These are phyloP conservation scores for Spodoptera exigua DNA, from an alignment of 2,888 invertebrate species.

Conservation along the genomic window DNA sequence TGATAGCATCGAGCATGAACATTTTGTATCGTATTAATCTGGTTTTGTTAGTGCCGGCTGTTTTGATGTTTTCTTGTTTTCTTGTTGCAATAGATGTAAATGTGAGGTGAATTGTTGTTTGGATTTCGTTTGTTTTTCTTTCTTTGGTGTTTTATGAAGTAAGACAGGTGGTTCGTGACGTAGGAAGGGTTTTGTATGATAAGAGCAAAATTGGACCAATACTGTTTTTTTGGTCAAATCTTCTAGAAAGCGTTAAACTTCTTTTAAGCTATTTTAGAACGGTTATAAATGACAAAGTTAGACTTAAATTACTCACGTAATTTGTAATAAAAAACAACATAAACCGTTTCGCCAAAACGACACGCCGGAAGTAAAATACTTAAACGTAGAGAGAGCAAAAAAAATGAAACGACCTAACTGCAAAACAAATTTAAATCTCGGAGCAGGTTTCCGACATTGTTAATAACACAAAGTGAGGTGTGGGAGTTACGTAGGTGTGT, in stretches of 20 bases:
- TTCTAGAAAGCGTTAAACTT: too few relatives aligned
- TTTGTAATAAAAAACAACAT: not conserved
- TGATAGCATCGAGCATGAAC: conserved; percentile 72
- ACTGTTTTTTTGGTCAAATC: too few relatives aligned
- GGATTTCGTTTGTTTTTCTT: too few relatives aligned
- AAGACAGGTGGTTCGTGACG: too few relatives aligned
- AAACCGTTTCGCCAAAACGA: conserved; percentile 13
- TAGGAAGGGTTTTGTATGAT: too few relatives aligned
- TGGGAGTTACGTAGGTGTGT: conserved; percentile 63
- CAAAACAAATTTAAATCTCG: conserved; percentile 62
- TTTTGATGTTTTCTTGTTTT: conserved; percentile 57
- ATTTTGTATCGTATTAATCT: conserved; percentile 73
- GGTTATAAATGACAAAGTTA: too few relatives aligned
- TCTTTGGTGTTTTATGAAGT: too few relatives aligned
- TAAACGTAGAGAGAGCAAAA: conserved; percentile 19
- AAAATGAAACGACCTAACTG: conserved; percentile 46
- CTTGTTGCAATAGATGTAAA: conserved; percentile 41
- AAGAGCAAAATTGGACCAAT: too few relatives aligned
- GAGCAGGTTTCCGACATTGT: conserved; percentile 68
- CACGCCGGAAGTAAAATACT: conserved; percentile 50
- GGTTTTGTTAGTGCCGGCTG: conserved; percentile 66
- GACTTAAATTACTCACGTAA: not conserved
- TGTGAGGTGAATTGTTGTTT: conserved; percentile 22
- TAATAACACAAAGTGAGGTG: conserved; percentile 63
- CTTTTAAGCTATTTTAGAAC: too few relatives aligned